Evolutionary conservation across 2,888 invertebrate species (phyloP).

Genomic region (Arctia plantaginis): DNA sequence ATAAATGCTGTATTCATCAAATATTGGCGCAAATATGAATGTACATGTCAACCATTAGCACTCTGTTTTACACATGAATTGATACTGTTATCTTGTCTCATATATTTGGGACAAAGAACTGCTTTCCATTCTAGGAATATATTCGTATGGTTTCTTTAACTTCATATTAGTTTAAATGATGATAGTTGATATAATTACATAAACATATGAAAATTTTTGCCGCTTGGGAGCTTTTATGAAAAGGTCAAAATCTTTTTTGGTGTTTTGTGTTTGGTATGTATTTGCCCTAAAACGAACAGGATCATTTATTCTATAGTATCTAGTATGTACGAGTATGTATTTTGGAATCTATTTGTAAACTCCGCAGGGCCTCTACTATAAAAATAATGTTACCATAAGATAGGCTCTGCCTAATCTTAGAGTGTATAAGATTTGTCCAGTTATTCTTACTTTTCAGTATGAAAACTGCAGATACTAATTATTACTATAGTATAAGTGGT

Average conservation of each 20-base stretch:
- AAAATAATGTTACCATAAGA: too few species aligned
- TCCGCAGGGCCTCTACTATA: background rate
- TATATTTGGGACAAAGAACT: background rate
- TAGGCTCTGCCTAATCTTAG: too few species aligned
- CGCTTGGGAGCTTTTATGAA: too few species aligned
- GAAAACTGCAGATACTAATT: background rate
- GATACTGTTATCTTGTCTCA: background rate
- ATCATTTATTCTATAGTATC: too few species aligned
- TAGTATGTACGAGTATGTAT: background rate
- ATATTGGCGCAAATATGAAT: background rate
- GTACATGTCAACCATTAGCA: background rate
- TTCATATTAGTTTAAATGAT: background rate
- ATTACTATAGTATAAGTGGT: background rate
- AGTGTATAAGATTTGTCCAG: too few species aligned
- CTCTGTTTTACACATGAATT: background rate
- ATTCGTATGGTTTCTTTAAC: background rate
- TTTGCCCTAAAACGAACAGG: too few species aligned
- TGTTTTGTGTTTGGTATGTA: too few species aligned
- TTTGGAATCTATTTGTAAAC: background rate
- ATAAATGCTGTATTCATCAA: constrained; percentile 10
- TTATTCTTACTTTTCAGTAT: background rate
- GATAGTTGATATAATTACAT: too few species aligned
- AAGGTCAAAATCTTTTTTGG: too few species aligned
- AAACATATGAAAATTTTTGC: too few species aligned
- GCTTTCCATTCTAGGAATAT: background rate